Base-by-base conservation (phyloP, 2,888 invertebrate species). In the Cataglyphis cursor region DNA sequence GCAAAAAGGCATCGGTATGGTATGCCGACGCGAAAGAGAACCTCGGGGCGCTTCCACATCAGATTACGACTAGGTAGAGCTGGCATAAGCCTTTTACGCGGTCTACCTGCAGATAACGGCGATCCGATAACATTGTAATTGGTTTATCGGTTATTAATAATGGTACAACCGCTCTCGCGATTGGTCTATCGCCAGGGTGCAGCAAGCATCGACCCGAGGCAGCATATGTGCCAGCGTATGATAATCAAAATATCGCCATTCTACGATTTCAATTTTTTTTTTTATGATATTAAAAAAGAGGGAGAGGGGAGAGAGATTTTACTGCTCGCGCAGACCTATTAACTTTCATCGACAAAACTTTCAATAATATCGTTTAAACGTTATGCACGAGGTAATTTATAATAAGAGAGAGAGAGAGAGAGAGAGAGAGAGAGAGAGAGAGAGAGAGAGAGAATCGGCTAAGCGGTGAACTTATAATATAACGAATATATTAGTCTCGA, bases 131-230 rank as follows among this genome's bases (percentile, higher is more conserved):
- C 87, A 83, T 89, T 90, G 86, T 90, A 91, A 92, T 90, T 90
- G 90, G 86, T 87, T 87, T 90, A 92, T 91, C 90, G 86, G 85
- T 92, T 91, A 90, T 90, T 91, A 90, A 90, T 90, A 91, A 91
- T 85, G 41, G 82, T 44, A 74, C 64, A 82, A 75, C 72, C 48
- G 68, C 70, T 57, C 73, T 78, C 70, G 51, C 51, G 51, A n/a
- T 51, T n/a, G 84, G 91, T 66, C 28, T 68, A 76, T 64, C 70
- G 62, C 31, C 66, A 64, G 35, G 31, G 54, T 73, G 59, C 70
- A 57, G 61, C 41, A 38, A 44, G 28, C 31, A 65, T 61, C 35
- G 72, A 44, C 9, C 64, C 35, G 59, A 6, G 12, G 31, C 8
- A 4, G 24, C 35, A 54, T 57, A 48, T 68, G 54, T 44, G 44